Evolutionary conservation across 1,140 invertebrate species (phyloP).

Genomic region (Macrobrachium rosenbergii): DNA sequence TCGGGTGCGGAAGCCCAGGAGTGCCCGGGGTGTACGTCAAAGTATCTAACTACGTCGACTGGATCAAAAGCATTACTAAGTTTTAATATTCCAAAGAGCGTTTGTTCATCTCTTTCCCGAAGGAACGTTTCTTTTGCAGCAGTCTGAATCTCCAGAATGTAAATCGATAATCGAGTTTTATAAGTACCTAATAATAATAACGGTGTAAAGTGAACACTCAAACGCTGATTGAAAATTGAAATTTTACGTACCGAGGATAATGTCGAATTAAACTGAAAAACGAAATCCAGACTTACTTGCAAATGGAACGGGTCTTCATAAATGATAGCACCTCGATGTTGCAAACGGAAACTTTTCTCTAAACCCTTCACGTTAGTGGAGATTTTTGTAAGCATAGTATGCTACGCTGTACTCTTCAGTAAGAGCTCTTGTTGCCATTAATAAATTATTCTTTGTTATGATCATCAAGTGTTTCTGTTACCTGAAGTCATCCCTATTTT

Average conservation of each 20-base stretch:
- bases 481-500: background rate
- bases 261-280: too few species aligned
- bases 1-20: slow-evolving; percentile 84
- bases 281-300: too few species aligned
- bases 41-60: slow-evolving; percentile 86
- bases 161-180: too few species aligned
- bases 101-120: background rate
- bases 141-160: too few species aligned
- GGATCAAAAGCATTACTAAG: slow-evolving; percentile 75
- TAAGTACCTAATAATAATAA: too few species aligned
- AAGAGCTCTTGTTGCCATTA: slow-evolving; percentile 21
- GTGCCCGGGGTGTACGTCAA: slow-evolving; percentile 88
- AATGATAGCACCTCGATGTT: background rate
- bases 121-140: too few species aligned
- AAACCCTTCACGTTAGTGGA: slow-evolving; percentile 1
- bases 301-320: too few species aligned
- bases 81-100: background rate
- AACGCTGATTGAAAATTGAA: too few species aligned
- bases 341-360: background rate
- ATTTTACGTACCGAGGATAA: too few species aligned
- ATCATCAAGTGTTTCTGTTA: background rate
- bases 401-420: slow-evolving; percentile 13
- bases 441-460: slow-evolving; percentile 35
- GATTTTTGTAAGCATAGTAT: slow-evolving; percentile 35
- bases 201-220: too few species aligned